Conservation (phyloP, 2,888 invertebrate genomes). For the Arctia plantaginis region DNA sequence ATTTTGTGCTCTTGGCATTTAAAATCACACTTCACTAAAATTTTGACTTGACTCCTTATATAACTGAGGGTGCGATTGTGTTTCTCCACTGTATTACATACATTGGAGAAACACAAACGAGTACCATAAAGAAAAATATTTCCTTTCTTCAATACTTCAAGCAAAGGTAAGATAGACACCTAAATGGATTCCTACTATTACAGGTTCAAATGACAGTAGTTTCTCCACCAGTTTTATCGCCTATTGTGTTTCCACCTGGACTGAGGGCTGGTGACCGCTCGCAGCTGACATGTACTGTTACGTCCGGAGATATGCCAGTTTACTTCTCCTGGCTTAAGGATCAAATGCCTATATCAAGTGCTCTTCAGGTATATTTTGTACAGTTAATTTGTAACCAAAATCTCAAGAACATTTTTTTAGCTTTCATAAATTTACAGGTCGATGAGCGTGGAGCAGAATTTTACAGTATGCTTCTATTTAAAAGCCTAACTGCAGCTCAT, state of each 20-base stretch:
- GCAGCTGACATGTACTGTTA: constrained; percentile 94
- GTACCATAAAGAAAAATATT: background rate
- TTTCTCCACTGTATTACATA: too few relatives aligned
- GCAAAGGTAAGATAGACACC: background rate
- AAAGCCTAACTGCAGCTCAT: constrained; percentile 89
- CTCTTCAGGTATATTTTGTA: constrained; percentile 85
- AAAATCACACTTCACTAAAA: too few relatives aligned
- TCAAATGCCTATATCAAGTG: constrained; percentile 87
- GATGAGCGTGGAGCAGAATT: constrained; percentile 90
- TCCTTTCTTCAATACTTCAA: background rate
- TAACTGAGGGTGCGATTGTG: too few relatives aligned
- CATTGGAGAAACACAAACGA: background rate
- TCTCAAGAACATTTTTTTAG: too few relatives aligned
- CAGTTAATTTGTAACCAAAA: background rate
- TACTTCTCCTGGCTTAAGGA: constrained; percentile 89
- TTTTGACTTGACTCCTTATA: too few relatives aligned
- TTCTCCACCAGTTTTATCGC: constrained; percentile 93
- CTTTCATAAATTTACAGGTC: constrained; percentile 72
- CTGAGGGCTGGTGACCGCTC: constrained; percentile 92
- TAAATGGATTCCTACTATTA: constrained; percentile 21
- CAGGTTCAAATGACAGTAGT: constrained; percentile 81
- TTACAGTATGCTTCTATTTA: constrained; percentile 90
- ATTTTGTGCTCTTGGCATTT: too few relatives aligned
- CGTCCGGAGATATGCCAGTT: constrained; percentile 90
- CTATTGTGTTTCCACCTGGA: constrained; percentile 93